Conservation (phyloP, 2,888 invertebrate genomes). For the Loripinus fragilis region DNA sequence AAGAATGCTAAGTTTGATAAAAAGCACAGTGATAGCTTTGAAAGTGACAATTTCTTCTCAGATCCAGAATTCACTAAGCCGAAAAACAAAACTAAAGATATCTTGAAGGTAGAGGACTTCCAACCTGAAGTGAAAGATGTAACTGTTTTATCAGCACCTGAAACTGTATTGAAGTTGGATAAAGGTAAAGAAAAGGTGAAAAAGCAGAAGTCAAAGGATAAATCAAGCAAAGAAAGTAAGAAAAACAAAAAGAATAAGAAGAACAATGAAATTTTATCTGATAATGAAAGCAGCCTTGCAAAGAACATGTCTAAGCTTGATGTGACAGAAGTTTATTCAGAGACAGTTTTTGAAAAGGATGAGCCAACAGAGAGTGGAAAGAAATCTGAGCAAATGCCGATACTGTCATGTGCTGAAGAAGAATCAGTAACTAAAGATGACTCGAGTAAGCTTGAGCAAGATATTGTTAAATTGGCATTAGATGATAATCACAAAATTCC, state of each 20-base stretch:
- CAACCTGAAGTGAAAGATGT: not conserved
- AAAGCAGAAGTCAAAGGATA: constrained; percentile 53
- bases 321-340: constrained; percentile 51
- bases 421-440: constrained; percentile 39
- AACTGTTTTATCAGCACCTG: constrained; percentile 15
- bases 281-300: constrained; percentile 34
- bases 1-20: constrained; percentile 29
- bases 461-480: constrained; percentile 6
- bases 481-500: constrained; percentile 48
- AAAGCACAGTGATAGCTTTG: constrained; percentile 40
- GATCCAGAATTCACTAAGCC: constrained; percentile 35
- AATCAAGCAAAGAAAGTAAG: constrained; percentile 45
- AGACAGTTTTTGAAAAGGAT: constrained; percentile 54
- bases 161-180: constrained; percentile 11
- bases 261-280: constrained; percentile 41
- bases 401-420: constrained; percentile 46
- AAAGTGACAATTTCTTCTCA: constrained; percentile 48
- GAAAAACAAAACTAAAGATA: not conserved
- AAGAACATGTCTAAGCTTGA: constrained; percentile 46
- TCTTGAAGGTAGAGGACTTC: not conserved
- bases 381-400: constrained; percentile 54
- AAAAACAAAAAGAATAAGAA: constrained; percentile 45
- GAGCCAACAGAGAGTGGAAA: constrained; percentile 47
- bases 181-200: constrained; percentile 27
- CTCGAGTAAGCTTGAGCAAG: not conserved